Conservation (phyloP, 2,888 invertebrate genomes). For the Dusona sp. region DNA sequence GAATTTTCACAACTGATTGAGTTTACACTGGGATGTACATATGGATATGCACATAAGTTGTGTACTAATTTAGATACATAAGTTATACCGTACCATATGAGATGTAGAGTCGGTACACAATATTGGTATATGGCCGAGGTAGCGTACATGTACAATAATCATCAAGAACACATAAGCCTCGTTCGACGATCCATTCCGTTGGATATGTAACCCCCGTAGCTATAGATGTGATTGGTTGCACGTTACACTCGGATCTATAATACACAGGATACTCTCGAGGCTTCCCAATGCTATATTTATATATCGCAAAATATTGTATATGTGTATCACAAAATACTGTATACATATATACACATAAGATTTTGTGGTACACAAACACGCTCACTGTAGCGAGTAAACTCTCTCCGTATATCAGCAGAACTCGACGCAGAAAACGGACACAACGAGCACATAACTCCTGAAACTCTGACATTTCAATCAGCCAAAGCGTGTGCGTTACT, state of each 20-base stretch:
- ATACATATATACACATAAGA: not conserved
- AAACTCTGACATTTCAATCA: constrained; percentile 81
- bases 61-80: constrained; percentile 16
- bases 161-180: constrained; percentile 57
- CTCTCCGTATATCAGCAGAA: constrained; percentile 27
- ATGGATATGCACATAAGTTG: not conserved
- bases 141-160: constrained; percentile 37
- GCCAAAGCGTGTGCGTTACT: constrained; percentile 71
- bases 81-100: constrained; percentile 16
- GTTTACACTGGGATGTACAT: constrained; percentile 11
- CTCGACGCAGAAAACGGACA: constrained; percentile 54
- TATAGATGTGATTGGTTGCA: constrained; percentile 29
- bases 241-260: constrained; percentile 31
- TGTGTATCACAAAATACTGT: not conserved
- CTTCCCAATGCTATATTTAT: constrained; percentile 7
- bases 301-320: not conserved
- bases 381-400: constrained; percentile 41
- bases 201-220: constrained; percentile 48
- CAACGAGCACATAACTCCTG: constrained; percentile 77
- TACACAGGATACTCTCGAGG: constrained; percentile 25
- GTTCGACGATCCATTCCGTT: constrained; percentile 37
- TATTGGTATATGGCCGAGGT: constrained; percentile 11
- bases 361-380: constrained; percentile 18
- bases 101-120: constrained; percentile 3
- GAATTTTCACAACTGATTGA: not conserved